A percentile compares a stretch with the other conserved stretches of the same genome.
These are phyloP conservation scores for Deilephila elpenor DNA, from an alignment of 2,888 invertebrate species.

Conservation along the genomic window DNA sequence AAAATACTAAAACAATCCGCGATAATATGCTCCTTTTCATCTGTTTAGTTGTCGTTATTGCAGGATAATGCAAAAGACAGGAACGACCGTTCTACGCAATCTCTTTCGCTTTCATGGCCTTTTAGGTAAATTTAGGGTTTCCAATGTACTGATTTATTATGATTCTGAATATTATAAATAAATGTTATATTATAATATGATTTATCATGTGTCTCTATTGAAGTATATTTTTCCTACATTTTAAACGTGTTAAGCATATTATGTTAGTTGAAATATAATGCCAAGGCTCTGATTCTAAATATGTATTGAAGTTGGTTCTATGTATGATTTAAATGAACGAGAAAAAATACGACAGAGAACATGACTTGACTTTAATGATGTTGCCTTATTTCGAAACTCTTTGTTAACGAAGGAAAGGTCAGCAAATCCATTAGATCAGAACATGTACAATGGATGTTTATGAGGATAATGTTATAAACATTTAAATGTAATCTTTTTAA, in stretches of 20 bases:
- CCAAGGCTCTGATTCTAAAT: not conserved
- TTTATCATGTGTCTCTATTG: not conserved
- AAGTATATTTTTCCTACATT: not conserved
- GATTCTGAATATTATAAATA: too few species aligned
- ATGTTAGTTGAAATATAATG: not conserved
- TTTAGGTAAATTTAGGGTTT: too few species aligned
- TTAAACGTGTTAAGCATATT: not conserved
- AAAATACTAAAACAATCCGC: too few species aligned
- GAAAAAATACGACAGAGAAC: conserved; percentile 21
- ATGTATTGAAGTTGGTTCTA: not conserved
- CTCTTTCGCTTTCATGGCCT: too few species aligned
- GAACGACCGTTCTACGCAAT: too few species aligned
- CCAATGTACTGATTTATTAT: too few species aligned
- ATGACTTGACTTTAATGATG: conserved; percentile 7
- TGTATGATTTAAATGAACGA: conserved; percentile 29
- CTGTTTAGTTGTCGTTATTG: too few species aligned
- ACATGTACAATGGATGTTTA: conserved; percentile 17
- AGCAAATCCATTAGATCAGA: conserved; percentile 23
- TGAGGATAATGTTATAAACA: conserved; percentile 19
- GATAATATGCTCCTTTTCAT: too few species aligned
- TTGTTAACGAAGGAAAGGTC: conserved; percentile 24
- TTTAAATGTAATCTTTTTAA: conserved; percentile 18
- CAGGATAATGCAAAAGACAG: too few species aligned
- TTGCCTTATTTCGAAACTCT: conserved; percentile 15
- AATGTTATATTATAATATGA: too few species aligned